Evolutionary conservation across 2,797 vertebrate genomes (phyloP), one percentile per base, ranked within the genome.

Genomic region (Falco peregrinus): DNA sequence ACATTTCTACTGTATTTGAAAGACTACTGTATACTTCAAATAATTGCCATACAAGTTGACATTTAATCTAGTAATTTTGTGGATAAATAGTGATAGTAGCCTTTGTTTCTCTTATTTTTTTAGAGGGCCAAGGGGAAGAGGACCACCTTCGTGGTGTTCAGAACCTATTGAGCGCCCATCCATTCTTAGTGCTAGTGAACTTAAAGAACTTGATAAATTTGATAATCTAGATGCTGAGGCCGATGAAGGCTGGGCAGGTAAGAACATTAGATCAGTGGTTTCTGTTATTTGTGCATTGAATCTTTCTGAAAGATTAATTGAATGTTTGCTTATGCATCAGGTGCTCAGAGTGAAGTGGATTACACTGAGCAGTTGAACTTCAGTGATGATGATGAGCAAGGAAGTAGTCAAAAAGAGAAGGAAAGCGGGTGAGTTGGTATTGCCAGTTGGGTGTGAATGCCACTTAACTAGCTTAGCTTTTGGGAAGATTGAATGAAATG

Each of bases 181-280:
- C 39, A 99, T 99, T 90, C 98, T 99, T 76, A 99, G 99, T 84
- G 99, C 99, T 54, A 99, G 98, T 28, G 99, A 99, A 86, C 98
- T 99, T n/a, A 99, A 99, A 96, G 99, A 99, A 96, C 98, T 99
- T 39, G 99, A 99, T 86, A 98, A 98, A 97, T 98, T 99, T 78
- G 99, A 99, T 98, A 99, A 99, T 94, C 97, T 99, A 31, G 99
- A 99, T 98, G 99, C 99, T 3, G 99, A 99, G 84, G 98, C 99
- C 10, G 99, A 99, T 97, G 99, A 99, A 94, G 99, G 99, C 93
- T 99, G 99, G 99, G 99, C 99, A 98, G 99, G 99, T 99, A 91
- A 96, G 98, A 96, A 54, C n/a, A 21, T 50, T 54, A 79, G 53
- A 57, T 29, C 64, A 43, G 51, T 53, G 31, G 37, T 59, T 56